Evolutionary conservation across 2,113 vertebrate species (phyloP), one percentile per base, ranked within the genome.

Genomic region (Macrotis lagotis): DNA sequence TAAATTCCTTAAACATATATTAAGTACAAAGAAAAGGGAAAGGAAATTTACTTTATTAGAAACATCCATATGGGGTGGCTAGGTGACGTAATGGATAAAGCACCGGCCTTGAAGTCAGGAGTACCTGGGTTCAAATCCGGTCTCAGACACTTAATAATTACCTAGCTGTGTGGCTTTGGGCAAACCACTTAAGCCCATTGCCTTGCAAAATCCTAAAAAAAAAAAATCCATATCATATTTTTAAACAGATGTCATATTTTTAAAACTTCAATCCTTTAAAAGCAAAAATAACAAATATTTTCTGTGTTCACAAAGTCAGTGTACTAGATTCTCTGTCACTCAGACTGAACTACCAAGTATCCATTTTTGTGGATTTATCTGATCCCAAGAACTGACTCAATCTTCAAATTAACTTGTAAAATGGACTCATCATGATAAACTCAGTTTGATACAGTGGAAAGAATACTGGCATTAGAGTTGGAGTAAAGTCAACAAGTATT

Each of bases 151-250:
- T n/a, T n/a, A n/a, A n/a, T n/a, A n/a, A n/a, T n/a, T n/a, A n/a
- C n/a, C n/a, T n/a, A n/a, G n/a, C n/a, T n/a, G n/a, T n/a, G n/a
- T n/a, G n/a, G n/a, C n/a, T n/a, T n/a, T n/a, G n/a, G n/a, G n/a
- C n/a, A n/a, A n/a, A n/a, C n/a, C n/a, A n/a, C n/a, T n/a, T n/a
- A n/a, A n/a, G n/a, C n/a, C n/a, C n/a, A n/a, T n/a, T n/a, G n/a
- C n/a, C n/a, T n/a, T n/a, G n/a, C n/a, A n/a, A n/a, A n/a, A n/a
- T n/a, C n/a, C n/a, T n/a, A n/a, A n/a, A n/a, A n/a, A n/a, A n/a
- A n/a, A 31, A 11, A 0, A 1, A 14, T 50, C 10, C 0, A 19
- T 31, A 3, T 55, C 28, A 12, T 4, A 1, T 83, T 74, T 74
- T 74, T 83, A 83, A 44, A 83, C 2, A 44, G 19, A n/a, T 83